phyloP scores from a whole-genome alignment of 1,140 invertebrate species.

The Orius insidiosus region DNA sequence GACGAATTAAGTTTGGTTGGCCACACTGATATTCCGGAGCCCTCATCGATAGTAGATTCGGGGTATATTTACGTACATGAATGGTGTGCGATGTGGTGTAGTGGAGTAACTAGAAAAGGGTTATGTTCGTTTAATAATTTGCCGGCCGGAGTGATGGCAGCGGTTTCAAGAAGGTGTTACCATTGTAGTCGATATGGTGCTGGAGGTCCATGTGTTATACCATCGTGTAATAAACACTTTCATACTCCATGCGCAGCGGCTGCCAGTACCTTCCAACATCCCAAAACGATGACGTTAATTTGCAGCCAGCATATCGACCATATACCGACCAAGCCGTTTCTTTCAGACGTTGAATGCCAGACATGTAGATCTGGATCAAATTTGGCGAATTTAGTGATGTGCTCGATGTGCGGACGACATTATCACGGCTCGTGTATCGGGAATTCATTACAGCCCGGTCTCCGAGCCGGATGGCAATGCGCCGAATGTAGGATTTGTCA shows the following conservation, averaged over 20 bases:
- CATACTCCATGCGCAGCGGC: slow-evolving; percentile 81
- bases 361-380: slow-evolving; percentile 67
- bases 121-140: slow-evolving; percentile 33
- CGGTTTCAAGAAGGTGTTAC: slow-evolving; percentile 50
- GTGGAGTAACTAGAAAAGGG: slow-evolving; percentile 38
- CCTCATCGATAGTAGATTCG: slow-evolving; percentile 53
- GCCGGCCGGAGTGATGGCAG: slow-evolving; percentile 34
- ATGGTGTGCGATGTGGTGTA: slow-evolving; percentile 71
- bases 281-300: slow-evolving; percentile 56
- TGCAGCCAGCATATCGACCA: slow-evolving; percentile 76
- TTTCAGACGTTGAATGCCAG: slow-evolving; percentile 62
- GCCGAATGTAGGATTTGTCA: slow-evolving; percentile 81
- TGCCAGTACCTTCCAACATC: slow-evolving; percentile 74
- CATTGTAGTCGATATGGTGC: slow-evolving; percentile 72
- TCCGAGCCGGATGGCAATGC: slow-evolving; percentile 91
- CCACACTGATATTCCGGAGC: slow-evolving; percentile 56
- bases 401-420: slow-evolving; percentile 79
- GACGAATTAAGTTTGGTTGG: slow-evolving; percentile 81
- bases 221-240: slow-evolving; percentile 60
- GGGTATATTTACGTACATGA: slow-evolving; percentile 73
- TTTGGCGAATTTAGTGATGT: slow-evolving; percentile 72
- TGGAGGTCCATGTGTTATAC: slow-evolving; percentile 50
- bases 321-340: slow-evolving; percentile 62
- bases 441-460: slow-evolving; percentile 58
- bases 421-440: slow-evolving; percentile 86